These are phyloP conservation scores for Phorcus lineatus DNA, from an alignment of 2,888 invertebrate genomes.

Conservation along the genomic window DNA sequence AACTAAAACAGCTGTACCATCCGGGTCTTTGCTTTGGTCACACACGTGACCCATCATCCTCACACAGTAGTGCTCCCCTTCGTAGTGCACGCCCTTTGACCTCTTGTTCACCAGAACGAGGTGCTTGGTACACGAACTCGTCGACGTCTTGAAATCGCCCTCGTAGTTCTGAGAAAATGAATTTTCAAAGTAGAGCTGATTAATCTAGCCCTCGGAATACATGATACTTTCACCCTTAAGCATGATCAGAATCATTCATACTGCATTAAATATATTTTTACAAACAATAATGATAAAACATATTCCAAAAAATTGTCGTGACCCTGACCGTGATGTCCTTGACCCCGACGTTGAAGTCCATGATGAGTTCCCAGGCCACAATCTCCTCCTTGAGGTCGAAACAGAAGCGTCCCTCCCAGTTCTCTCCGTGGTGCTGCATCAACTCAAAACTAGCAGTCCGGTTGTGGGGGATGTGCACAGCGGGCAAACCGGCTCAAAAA, in stretches of 20 bases:
- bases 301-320: too few relatives aligned
- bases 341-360: constrained; percentile 45
- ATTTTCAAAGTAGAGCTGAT: neutral
- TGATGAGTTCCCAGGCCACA: constrained; percentile 49
- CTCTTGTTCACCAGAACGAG: constrained; percentile 28
- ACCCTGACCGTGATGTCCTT: constrained; percentile 16
- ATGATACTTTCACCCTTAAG: neutral
- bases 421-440: constrained; percentile 37
- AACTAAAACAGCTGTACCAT: constrained; percentile 24
- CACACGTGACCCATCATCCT: constrained; percentile 35
- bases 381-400: constrained; percentile 43
- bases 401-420: constrained; percentile 48
- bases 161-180: neutral
- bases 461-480: neutral
- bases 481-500: neutral
- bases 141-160: neutral
- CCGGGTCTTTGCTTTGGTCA: neutral
- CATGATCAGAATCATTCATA: too few relatives aligned
- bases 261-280: too few relatives aligned
- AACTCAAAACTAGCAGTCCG: neutral
- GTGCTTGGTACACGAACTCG: neutral
- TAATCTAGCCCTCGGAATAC: neutral
- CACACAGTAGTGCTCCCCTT: constrained; percentile 33
- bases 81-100: constrained; percentile 33
- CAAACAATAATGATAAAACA: too few relatives aligned